Base-by-base conservation (phyloP, 2,797 vertebrate genomes). In the Channallabes apus region DNA sequence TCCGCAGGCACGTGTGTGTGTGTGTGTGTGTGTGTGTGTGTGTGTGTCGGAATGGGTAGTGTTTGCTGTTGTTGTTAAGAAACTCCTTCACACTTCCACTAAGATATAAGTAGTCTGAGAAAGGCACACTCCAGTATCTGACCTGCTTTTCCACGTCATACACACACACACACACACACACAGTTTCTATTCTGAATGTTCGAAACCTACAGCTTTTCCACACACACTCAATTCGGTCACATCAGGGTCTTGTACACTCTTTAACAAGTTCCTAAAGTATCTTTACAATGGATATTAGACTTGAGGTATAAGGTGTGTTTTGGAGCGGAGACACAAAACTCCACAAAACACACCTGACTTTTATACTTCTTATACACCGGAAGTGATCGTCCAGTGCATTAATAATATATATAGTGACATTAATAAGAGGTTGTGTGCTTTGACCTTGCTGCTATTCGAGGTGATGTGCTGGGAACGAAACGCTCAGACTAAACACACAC, bases 1-100 rank as follows among this genome's bases (percentile, higher is more conserved):
- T 90, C 90, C 82, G 82, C 59, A 32, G 89, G 88, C 90, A 87
- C 88, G 88, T 85, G 89, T 69, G 84, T 71, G 24, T 51, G n/a
- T n/a, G n/a, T n/a, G n/a, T n/a, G n/a, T n/a, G n/a, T n/a, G n/a
- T n/a, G n/a, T n/a, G 84, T 71, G 24, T 54, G 24, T 2, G 58
- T 75, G 64, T 84, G 76, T 82, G 71, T 69, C 8, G 46, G 24
- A 6, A 2, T 18, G n/a, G n/a, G 24, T 24, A n/a, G 14, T 46
- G 41, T 46, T 46, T 73, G 72, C 24, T 56, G 12, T 17, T 75
- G n/a, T 17, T 54, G 46, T 54, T 54, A 75, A 58, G 41, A 71
- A 58, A 20, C 51, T n/a, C 51, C 35, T 77, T 77, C 54, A 59
- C 56, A 35, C 54, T 27, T 32, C 17, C 15, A 56, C 1, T 22